A percentile compares a stretch with the other conserved stretches of the same genome.
Conservation (phyloP, 2,888 invertebrate genomes). For the Fissipunctia ypsillon region DNA sequence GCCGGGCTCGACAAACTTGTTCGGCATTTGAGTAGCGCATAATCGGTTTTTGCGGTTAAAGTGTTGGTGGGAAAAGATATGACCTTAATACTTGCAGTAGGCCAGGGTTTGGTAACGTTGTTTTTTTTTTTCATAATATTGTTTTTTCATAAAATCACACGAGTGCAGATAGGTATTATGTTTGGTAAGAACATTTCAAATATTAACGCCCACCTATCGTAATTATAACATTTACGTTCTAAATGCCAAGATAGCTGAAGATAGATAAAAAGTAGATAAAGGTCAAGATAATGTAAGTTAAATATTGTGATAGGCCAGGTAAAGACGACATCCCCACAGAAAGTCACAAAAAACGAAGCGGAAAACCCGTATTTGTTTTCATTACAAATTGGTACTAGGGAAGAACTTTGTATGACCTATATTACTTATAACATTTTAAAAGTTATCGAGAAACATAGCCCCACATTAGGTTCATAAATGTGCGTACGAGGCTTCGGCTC, state of each 20-base stretch:
- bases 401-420: neutral
- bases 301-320: constrained; percentile 27
- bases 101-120: neutral
- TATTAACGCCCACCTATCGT: neutral
- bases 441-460: neutral
- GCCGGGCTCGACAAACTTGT: constrained; percentile 34
- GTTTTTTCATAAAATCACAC: neutral
- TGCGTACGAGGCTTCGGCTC: neutral
- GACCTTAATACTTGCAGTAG: constrained; percentile 26
- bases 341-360: constrained; percentile 5
- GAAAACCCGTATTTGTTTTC: constrained; percentile 16
- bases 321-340: constrained; percentile 3
- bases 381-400: constrained; percentile 19
- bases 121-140: neutral
- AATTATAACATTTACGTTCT: neutral
- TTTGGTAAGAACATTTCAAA: neutral
- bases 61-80: constrained; percentile 30
- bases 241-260: constrained; percentile 10
- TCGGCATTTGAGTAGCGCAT: constrained; percentile 18
- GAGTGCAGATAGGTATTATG: neutral
- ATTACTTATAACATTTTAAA: neutral
- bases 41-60: constrained; percentile 32
- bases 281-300: constrained; percentile 18
- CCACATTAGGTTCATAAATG: neutral
- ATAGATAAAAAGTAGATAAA: neutral